Conservation (phyloP, 2,113 vertebrate genomes). For the Petromus typicus region DNA sequence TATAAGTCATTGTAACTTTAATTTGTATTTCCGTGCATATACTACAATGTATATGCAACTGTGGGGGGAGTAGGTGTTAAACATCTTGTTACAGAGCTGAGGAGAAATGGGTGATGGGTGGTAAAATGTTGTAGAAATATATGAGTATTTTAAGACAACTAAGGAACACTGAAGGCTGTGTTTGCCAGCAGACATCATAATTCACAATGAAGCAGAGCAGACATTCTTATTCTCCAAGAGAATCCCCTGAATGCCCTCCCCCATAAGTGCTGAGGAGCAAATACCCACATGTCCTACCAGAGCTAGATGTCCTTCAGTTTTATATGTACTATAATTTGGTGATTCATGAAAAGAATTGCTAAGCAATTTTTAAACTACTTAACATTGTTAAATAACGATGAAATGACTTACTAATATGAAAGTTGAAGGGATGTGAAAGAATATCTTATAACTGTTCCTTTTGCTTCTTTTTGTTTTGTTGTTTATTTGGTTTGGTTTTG, state of each 20-base stretch:
- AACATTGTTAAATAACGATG: conserved; percentile 26
- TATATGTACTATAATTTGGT: conserved; percentile 44
- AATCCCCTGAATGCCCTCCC: neutral
- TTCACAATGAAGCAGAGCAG: neutral
- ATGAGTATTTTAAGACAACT: neutral
- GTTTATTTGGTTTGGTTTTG: too few species aligned
- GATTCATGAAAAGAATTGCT: conserved; percentile 44
- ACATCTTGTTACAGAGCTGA: neutral
- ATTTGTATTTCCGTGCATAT: neutral
- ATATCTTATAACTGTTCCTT: conserved; percentile 20
- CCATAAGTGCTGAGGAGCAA: neutral
- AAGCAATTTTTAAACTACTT: conserved; percentile 45
- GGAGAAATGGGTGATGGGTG: neutral
- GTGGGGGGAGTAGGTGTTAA: neutral
- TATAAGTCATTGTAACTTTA: neutral
- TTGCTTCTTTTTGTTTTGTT: neutral
- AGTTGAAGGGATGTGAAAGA: neutral
- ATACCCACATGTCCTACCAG: neutral
- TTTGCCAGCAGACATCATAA: neutral
- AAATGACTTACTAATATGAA: conserved; percentile 22
- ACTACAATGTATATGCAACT: neutral
- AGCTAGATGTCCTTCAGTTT: conserved; percentile 18
- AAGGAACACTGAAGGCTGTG: neutral
- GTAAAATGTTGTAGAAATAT: neutral
- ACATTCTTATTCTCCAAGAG: neutral